Evolutionary conservation across 2,797 vertebrate species (phyloP).

Genomic region (Parauchenoglanis punctatus): DNA sequence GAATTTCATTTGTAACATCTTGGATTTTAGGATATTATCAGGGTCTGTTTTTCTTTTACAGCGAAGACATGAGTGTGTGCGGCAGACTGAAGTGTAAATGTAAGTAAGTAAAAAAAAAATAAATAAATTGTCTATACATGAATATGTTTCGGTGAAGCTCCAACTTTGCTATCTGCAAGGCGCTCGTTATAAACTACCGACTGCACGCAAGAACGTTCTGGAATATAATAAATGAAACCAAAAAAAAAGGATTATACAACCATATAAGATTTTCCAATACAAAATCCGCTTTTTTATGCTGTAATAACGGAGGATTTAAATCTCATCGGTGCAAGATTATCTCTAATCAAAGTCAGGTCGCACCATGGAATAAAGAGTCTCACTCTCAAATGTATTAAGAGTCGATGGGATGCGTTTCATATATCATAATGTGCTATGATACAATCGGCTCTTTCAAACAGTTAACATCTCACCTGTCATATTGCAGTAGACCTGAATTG

Average conservation of each 20-base stretch:
- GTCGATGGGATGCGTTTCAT: not conserved
- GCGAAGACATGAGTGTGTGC: not conserved
- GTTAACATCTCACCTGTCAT: conserved; percentile 78
- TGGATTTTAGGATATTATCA: not conserved
- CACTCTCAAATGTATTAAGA: not conserved
- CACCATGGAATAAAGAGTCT: conserved; percentile 13
- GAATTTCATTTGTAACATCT: not conserved
- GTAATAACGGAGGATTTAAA: not conserved
- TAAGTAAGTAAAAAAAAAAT: not conserved
- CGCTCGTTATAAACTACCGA: not conserved
- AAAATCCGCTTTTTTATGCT: not conserved
- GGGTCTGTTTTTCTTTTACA: not conserved
- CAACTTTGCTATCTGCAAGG: not conserved
- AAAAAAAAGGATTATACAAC: not conserved
- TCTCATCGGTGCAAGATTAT: not conserved
- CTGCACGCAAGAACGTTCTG: not conserved
- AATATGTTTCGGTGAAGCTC: not conserved
- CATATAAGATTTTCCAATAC: not conserved
- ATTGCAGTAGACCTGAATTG: conserved; percentile 82
- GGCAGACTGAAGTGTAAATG: not conserved
- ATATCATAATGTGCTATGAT: conserved; percentile 8
- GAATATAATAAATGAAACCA: not conserved
- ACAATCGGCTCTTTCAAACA: not conserved
- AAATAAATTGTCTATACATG: not conserved
- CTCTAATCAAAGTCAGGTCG: not conserved